Percentiles rank a stretch among this genome's conserved stretches.
phyloP scores from a whole-genome alignment of 64 coral and sea anemone species.

The Dendrophyllia cribrosa region DNA sequence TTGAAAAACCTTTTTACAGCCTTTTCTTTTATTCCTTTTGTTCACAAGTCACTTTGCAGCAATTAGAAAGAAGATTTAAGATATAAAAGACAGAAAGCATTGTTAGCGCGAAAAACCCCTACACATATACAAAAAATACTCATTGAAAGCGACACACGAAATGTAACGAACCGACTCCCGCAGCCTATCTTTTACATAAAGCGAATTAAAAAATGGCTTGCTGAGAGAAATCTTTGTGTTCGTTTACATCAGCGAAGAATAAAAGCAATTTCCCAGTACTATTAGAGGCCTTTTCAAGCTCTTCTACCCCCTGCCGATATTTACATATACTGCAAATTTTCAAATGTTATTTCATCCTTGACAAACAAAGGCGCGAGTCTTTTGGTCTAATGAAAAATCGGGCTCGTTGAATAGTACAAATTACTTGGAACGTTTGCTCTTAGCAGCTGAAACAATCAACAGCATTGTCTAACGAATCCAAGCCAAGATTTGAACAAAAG shows the following conservation, averaged over 20 bases:
- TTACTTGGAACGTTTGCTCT: slow-evolving; percentile 78
- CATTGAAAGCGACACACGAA: neutral
- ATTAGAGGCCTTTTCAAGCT: slow-evolving; percentile 47
- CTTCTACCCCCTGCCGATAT: slow-evolving; percentile 61
- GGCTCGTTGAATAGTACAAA: slow-evolving; percentile 82
- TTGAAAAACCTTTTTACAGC: neutral
- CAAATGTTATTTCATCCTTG: slow-evolving; percentile 73
- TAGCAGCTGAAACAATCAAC: slow-evolving; percentile 73
- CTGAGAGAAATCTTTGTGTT: slow-evolving; percentile 23
- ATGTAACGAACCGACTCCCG: neutral
- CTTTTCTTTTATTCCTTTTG: neutral
- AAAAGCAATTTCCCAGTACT: slow-evolving; percentile 59
- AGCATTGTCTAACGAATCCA: slow-evolving; percentile 62
- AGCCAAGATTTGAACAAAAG: slow-evolving; percentile 67
- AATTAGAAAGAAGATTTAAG: slow-evolving; percentile 19
- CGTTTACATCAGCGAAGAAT: slow-evolving; percentile 6
- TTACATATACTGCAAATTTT: slow-evolving; percentile 80
- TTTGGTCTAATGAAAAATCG: slow-evolving; percentile 92
- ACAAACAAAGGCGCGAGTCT: slow-evolving; percentile 66
- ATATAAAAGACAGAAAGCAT: neutral
- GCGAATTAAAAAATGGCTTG: neutral
- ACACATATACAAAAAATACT: neutral
- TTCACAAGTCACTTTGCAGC: slow-evolving; percentile 18
- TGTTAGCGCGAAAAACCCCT: neutral
- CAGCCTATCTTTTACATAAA: neutral